Conservation (phyloP, 2,888 invertebrate genomes). For the Drosophila imparisetae region DNA sequence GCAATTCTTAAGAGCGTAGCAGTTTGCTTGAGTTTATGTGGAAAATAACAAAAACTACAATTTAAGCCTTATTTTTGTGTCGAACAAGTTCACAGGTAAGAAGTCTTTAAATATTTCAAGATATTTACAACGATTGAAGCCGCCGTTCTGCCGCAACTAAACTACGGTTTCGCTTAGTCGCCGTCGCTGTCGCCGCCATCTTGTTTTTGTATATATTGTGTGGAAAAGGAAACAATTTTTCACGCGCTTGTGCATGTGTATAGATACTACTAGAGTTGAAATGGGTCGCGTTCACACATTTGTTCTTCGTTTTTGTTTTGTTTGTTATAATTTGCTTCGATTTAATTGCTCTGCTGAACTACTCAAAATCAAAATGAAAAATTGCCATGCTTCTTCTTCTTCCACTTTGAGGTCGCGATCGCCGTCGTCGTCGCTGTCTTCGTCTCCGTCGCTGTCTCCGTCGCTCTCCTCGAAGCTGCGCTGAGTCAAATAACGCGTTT, state of each 20-base stretch:
- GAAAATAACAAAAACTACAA: conserved; percentile 2
- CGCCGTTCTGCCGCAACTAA: conserved; percentile 42
- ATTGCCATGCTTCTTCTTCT: conserved; percentile 59
- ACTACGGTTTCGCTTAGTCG: conserved; percentile 45
- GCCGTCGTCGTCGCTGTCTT: conserved; percentile 42
- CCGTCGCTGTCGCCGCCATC: conserved; percentile 68
- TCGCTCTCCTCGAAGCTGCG: conserved; percentile 37
- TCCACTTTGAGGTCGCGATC: conserved; percentile 69
- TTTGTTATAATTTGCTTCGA: conserved; percentile 42
- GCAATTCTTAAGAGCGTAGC: conserved; percentile 22
- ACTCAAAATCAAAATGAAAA: conserved; percentile 46
- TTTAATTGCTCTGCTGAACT: conserved; percentile 26
- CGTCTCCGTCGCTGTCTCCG: conserved; percentile 11
- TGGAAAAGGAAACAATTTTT: conserved; percentile 36
- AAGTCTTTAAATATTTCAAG: conserved; percentile 39
- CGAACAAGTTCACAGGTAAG: conserved; percentile 60
- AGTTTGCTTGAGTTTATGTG: conserved; percentile 8
- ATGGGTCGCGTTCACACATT: conserved; percentile 45
- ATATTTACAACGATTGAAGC: conserved; percentile 35
- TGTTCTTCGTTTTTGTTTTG: conserved; percentile 8
- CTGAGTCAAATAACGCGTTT: conserved; percentile 43
- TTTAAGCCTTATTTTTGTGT: conserved; percentile 25
- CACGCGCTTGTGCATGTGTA: conserved; percentile 38
- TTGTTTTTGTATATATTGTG: conserved; percentile 60
- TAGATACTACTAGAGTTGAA: conserved; percentile 27